phyloP scores from a whole-genome alignment of 2,888 invertebrate species.

The Pollenia amentaria region DNA sequence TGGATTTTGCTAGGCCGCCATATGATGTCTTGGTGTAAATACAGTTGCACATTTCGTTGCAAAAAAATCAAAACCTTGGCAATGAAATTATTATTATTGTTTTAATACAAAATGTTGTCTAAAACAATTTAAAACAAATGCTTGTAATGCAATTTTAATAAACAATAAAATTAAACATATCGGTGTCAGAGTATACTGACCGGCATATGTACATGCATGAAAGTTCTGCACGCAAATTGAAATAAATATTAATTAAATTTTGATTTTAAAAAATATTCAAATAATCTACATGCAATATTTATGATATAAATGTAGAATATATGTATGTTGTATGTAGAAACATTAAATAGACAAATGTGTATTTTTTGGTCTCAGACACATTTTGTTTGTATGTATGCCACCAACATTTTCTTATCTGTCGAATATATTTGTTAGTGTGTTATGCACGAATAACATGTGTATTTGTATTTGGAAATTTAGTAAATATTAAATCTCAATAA shows the following conservation, averaged over 20 bases:
- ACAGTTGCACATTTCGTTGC: constrained; percentile 8
- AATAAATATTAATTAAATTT: background rate
- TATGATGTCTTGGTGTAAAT: background rate
- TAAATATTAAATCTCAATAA: constrained; percentile 7
- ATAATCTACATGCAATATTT: background rate
- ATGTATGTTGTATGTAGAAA: background rate
- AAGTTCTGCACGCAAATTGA: constrained; percentile 49
- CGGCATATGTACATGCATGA: background rate
- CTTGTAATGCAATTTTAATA: background rate
- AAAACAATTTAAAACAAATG: background rate
- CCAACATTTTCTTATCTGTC: constrained; percentile 26
- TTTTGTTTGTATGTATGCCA: background rate
- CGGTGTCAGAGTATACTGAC: constrained; percentile 29
- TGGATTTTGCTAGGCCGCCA: background rate
- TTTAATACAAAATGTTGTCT: constrained; percentile 12
- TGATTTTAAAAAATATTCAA: constrained; percentile 1
- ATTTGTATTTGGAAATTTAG: background rate
- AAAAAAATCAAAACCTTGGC: constrained; percentile 49
- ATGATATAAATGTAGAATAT: background rate
- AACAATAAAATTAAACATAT: background rate
- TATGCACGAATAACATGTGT: background rate
- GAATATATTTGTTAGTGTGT: background rate
- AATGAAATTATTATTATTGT: constrained; percentile 40
- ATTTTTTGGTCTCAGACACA: background rate
- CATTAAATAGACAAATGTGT: background rate